Evolutionary conservation across 1,140 invertebrate genomes (phyloP), one percentile per base, ranked within the genome.

Genomic region (Schlechtendalia chinensis): DNA sequence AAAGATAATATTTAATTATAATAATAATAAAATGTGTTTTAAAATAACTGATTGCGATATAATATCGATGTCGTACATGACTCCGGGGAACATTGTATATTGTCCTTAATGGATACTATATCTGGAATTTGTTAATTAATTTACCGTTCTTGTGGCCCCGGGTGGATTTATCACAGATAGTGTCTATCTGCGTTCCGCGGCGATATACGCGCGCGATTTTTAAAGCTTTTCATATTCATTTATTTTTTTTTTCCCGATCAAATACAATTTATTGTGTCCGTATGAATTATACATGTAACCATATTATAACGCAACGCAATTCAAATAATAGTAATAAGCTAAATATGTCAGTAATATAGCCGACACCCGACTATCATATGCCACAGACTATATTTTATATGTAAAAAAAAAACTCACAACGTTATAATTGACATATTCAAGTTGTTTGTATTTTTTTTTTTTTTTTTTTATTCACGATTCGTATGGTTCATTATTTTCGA

Each of bases 61-160:
- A 47, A 47, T 24, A 47, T 24, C 12, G 5, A 69, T 47, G 22
- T 47, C 47, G 17, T 69, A 24, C 4, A 27, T 50, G 50, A 69
- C 65, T 27, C 22, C 45, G 17, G 16, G 67, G 67, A 69, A 69
- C 22, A 50, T 50, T 27, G 5, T 27, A 17, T 50, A 50, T 69
- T 50, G 22, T 50, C 47, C 14, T 50, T 69, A 69, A 50, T 50
- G 5, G 67, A 69, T 22, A 45, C 12, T 6, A 17, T 27, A 69
- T 17, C 16, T 50, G 45, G 67, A 69, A 69, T 69, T 69, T 69
- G 22, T 50, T 69, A 69, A 69, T 69, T 19, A 69, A 50, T 69
- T 22, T 69, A 50, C 67, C 67, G 67, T 69, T 69, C 22, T n/a
- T 50, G 67, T 50, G 50, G 22, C 67, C 22, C 27, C 12, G 6